A percentile compares a stretch with the other conserved stretches of the same genome.
These are phyloP conservation scores for Geophilus truncorum DNA, from an alignment of 2,888 invertebrate species.

Conservation along the genomic window DNA sequence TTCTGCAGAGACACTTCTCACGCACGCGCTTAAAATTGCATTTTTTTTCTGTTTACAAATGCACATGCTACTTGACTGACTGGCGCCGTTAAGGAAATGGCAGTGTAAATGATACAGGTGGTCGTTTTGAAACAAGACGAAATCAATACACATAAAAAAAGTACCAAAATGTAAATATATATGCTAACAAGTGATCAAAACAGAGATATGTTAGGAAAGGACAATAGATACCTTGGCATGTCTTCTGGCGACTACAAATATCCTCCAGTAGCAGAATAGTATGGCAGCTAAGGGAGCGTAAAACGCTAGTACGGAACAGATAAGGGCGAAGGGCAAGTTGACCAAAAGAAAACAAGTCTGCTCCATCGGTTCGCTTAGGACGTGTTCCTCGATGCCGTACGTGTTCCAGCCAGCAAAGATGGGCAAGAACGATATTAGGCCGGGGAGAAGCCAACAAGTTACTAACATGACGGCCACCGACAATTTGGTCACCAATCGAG, in stretches of 20 bases:
- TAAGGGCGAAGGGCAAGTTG: slow-evolving; percentile 75
- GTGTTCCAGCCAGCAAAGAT: slow-evolving; percentile 79
- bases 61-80: not conserved
- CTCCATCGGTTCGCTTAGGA: slow-evolving; percentile 30
- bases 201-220: too few species aligned
- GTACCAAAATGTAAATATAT: too few species aligned
- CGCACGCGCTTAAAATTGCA: not conserved
- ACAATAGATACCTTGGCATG: slow-evolving; percentile 36
- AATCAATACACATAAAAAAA: too few species aligned
- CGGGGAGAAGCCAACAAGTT: slow-evolving; percentile 83
- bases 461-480: slow-evolving; percentile 67
- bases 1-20: not conserved
- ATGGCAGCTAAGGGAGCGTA: slow-evolving; percentile 97
- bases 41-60: not conserved
- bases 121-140: not conserved
- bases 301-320: slow-evolving; percentile 64
- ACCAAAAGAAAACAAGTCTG: slow-evolving; percentile 79
- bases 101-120: not conserved
- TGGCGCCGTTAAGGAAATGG: not conserved
- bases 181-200: too few species aligned
- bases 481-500: slow-evolving; percentile 73
- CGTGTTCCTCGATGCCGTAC: slow-evolving; percentile 39
- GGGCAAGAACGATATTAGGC: slow-evolving; percentile 94
- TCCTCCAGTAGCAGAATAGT: slow-evolving; percentile 96
- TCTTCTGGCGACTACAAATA: slow-evolving; percentile 58